Evolutionary conservation across 35 echinoderm and acorn worm species (phyloP), one percentile per base, ranked within the genome.

Genomic region (Eucidaris tribuloides): DNA sequence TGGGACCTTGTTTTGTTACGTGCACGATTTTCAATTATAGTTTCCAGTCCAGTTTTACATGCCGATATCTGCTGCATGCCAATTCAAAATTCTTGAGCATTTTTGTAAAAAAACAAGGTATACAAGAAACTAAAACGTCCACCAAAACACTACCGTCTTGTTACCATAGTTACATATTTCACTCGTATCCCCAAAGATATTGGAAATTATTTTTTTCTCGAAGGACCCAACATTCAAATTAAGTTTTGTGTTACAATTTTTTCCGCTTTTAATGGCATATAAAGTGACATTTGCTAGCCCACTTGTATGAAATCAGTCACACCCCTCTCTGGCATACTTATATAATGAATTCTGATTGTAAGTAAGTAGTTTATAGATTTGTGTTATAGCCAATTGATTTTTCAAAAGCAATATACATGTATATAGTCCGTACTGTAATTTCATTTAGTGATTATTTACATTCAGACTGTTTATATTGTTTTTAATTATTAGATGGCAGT

Each of bases 401-500:
- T n/a, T n/a, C n/a, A n/a, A n/a, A 54, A 54, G 22, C 13, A 23
- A 59, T 59, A 24, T 59, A 59, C 56, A 59, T 37, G 13, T 34
- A 18, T 36, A 29, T 24, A 37, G 0, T 66, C 0, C 36, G 48
- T 52, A 52, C 37, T 72, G 0, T 72, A 13, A 33, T 6, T 5
- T 25, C 39, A 72, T 32, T 40, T 72, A n/a, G n/a, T n/a, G n/a
- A n/a, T n/a, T 14, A 31, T 19, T 11, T 66, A 9, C 30, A 9
- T 23, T 39, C 11, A 76, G 14, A 35, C 32, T 76, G 80, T 82
- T 34, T 43, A 38, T 44, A 46, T 42, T 1, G 0, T 37, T 62
- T 64, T 59, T 66, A 45, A 43, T 66, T 55, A 33, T 17, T 63
- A 81, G 77, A 62, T 79, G 88, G 84, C 18, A 96, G 85, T 63